Base-by-base conservation (phyloP, 2,797 vertebrate genomes). In the Brachyrhaphis roseni region DNA sequence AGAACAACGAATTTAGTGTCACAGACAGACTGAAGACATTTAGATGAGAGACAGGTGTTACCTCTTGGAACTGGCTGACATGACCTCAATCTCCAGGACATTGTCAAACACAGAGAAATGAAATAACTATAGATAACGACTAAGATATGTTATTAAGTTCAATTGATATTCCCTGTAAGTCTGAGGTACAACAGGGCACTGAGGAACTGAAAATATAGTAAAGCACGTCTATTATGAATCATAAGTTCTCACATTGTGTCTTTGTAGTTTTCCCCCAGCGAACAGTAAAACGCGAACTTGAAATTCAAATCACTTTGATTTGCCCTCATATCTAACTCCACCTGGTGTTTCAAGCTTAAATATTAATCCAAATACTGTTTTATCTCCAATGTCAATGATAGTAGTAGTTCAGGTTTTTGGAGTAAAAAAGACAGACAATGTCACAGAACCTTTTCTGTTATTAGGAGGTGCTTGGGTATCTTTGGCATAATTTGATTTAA, bases 1-100 rank as follows among this genome's bases (percentile, higher is more conserved):
- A 88, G 87, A 70, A 45, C 34, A 72, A 82, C 90, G 86, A 93
- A 66, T 93, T 91, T 91, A 90, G 82, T 90, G 81, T 80, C 78
- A 77, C 64, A 80, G 36, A 41, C 4, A 68, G 64, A 68, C 87
- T 92, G 81, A 87, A 88, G 89, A 90, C 81, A 88, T 83, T 86
- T 76, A 82, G 82, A 70, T 80, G 75, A 92, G 85, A 84, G 88
- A 90, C 82, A 88, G 78, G 81, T 87, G 77, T 88, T 83, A 84
- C 83, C 86, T 46, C 64, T 76, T 43, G 79, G 77, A 86, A 83
- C 64, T 49, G 10, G 26, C 39, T 70, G 70, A 74, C 31, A 72
- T 80, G 68, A 80, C 62, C 74, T 81, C 0, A 2, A 57, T 79
- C 66, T 59, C 41, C 34, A 57, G 10, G 18, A 31, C n/a, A 8